phyloP scores from a whole-genome alignment of 2,113 vertebrate genomes.

The Petaurus breviceps region DNA sequence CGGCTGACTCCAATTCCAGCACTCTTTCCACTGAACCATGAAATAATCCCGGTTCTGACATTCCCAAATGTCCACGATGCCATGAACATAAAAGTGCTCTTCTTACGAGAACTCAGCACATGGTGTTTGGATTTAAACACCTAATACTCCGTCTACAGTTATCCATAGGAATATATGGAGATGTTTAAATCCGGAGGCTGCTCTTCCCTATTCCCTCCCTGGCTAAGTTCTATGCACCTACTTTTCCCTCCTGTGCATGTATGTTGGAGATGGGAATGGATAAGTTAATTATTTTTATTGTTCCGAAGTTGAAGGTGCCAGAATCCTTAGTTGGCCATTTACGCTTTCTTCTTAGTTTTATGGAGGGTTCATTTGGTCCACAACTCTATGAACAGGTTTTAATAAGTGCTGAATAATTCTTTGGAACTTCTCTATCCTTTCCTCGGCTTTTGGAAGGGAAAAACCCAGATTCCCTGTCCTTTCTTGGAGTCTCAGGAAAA shows the following conservation, averaged over 20 bases:
- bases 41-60: background rate
- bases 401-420: conserved; percentile 25
- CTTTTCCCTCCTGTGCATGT: conserved; percentile 68
- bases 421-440: conserved; percentile 49
- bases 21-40: background rate
- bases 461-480: background rate
- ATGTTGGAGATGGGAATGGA: conserved; percentile 22
- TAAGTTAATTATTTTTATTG: conserved; percentile 55
- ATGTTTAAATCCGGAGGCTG: conserved; percentile 64
- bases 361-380: background rate
- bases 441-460: conserved; percentile 43
- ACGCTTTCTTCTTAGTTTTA: conserved; percentile 35
- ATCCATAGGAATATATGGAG: background rate
- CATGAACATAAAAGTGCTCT: conserved; percentile 9
- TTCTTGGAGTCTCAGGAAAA: conserved; percentile 17
- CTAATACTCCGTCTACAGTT: background rate
- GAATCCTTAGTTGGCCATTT: conserved; percentile 15
- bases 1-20: background rate
- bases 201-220: conserved; percentile 72
- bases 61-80: background rate
- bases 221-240: conserved; percentile 56
- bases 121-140: conserved; percentile 37
- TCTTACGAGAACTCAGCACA: background rate
- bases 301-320: conserved; percentile 48
- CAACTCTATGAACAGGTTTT: conserved; percentile 38